phyloP scores from a whole-genome alignment of 2,113 vertebrate genomes.

The Ageneiosus marmoratus region DNA sequence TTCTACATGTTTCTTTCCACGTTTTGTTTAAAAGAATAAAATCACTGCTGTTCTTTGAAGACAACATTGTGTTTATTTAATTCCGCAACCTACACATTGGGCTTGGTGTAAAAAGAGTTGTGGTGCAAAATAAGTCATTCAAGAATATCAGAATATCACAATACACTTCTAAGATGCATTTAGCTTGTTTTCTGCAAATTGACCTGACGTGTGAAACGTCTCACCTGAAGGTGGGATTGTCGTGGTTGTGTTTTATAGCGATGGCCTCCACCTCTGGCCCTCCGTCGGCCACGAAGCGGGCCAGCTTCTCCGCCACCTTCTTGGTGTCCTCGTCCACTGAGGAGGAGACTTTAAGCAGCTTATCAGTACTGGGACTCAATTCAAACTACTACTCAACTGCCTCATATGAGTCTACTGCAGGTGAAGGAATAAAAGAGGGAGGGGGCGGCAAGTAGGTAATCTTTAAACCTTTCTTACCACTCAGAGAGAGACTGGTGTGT shows the following conservation, averaged over 20 bases:
- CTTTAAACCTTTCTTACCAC: constrained; percentile 20
- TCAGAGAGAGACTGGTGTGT: not conserved
- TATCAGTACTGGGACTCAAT: constrained; percentile 93
- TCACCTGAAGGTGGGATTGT: constrained; percentile 79
- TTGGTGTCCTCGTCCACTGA: constrained; percentile 90
- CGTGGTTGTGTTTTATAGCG: constrained; percentile 84
- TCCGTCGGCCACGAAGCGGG: constrained; percentile 87
- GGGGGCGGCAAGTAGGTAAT: constrained; percentile 64
- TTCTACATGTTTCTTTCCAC: too few relatives aligned
- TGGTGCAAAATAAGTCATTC: not conserved
- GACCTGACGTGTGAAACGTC: not conserved
- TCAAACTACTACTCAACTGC: constrained; percentile 86
- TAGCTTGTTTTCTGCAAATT: not conserved
- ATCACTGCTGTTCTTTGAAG: not conserved
- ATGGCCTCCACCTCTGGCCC: constrained; percentile 91
- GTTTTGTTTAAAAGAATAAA: too few relatives aligned
- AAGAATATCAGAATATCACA: not conserved
- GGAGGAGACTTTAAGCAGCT: constrained; percentile 99
- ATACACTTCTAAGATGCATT: not conserved
- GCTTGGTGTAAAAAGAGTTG: not conserved
- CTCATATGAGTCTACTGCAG: constrained; percentile 85
- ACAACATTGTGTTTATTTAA: not conserved
- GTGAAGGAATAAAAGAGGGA: constrained; percentile 77
- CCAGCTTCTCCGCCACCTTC: constrained; percentile 88
- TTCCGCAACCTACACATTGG: not conserved